These are phyloP conservation scores for Tribolium madens DNA, from an alignment of 1,140 invertebrate genomes.

Conservation along the genomic window DNA sequence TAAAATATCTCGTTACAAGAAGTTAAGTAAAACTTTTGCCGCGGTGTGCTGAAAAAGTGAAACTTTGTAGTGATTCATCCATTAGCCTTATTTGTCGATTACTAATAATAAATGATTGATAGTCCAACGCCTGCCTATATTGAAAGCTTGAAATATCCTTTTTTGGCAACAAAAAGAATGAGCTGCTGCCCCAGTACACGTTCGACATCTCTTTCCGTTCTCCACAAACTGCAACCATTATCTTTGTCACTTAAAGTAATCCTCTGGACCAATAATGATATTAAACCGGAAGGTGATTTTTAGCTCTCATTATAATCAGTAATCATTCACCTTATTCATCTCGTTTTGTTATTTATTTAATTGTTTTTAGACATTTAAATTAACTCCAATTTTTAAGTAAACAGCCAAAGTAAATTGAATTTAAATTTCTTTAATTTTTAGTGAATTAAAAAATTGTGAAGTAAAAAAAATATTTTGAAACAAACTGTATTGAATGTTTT, in stretches of 20 bases:
- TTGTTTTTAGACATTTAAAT: not conserved
- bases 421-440: too few relatives aligned
- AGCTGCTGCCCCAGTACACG: constrained; percentile 3
- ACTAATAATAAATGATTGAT: constrained; percentile 53
- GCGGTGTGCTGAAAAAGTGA: constrained; percentile 39
- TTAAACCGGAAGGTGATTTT: constrained; percentile 40
- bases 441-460: too few relatives aligned
- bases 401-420: too few relatives aligned
- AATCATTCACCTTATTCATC: constrained; percentile 3
- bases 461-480: too few relatives aligned
- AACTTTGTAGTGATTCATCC: constrained; percentile 49
- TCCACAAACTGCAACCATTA: constrained; percentile 7
- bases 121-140: constrained; percentile 42
- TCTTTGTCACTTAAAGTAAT: constrained; percentile 27
- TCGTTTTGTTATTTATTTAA: constrained; percentile 12
- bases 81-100: constrained; percentile 51
- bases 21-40: constrained; percentile 30
- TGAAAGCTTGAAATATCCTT: constrained; percentile 43
- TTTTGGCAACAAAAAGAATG: constrained; percentile 28
- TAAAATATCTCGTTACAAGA: constrained; percentile 29
- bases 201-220: constrained; percentile 23
- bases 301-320: constrained; percentile 17
- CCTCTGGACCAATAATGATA: constrained; percentile 36
- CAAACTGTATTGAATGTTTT: too few relatives aligned
- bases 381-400: not conserved